Conservation (phyloP, 2,113 vertebrate species). For the Piprites chloris region DNA sequence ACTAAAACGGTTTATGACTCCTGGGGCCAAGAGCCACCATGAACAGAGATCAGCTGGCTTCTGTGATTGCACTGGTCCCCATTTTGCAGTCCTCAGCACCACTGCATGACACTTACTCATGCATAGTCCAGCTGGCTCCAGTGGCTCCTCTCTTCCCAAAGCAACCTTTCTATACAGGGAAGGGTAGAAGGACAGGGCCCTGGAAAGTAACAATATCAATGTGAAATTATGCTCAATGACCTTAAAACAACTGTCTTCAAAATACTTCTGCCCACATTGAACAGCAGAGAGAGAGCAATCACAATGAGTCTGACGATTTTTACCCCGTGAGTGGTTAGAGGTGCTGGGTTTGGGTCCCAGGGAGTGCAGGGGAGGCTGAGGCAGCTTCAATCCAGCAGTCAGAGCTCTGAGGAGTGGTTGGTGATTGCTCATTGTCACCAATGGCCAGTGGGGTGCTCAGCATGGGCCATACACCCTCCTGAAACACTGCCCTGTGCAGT, state of each 20-base stretch:
- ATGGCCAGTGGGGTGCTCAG: neutral
- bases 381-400: neutral
- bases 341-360: neutral
- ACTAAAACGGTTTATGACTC: neutral
- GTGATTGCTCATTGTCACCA: neutral
- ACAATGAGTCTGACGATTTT: neutral
- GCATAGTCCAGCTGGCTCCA: neutral
- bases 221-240: neutral
- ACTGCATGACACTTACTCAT: neutral
- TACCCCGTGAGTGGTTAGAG: neutral
- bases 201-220: neutral
- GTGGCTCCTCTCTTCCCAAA: neutral
- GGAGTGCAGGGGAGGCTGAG: neutral
- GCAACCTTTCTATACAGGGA: neutral
- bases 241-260: neutral
- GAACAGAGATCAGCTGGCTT: neutral
- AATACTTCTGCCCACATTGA: neutral
- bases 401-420: rapidly evolving
- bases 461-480: rapidly evolving
- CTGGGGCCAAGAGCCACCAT: neutral
- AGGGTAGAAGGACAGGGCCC: neutral
- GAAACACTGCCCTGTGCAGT: neutral
- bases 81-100: neutral
- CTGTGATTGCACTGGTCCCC: neutral
- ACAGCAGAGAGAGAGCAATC: neutral